Base-by-base conservation (phyloP, 2,888 invertebrate genomes). In the Idaea aversata region DNA sequence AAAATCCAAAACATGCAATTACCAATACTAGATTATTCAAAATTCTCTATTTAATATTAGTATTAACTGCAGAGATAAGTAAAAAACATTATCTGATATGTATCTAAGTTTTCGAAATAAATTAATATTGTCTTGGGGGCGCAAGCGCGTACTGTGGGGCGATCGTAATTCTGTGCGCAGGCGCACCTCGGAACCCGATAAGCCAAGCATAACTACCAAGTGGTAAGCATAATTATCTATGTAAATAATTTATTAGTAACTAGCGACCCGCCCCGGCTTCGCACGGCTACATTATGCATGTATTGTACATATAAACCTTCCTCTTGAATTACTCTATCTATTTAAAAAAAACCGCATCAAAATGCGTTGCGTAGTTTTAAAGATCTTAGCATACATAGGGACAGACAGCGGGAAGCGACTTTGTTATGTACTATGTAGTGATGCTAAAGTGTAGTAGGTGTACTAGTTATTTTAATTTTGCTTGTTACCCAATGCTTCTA, bases 101-200 rank as follows among this genome's bases (percentile, higher is more conserved):
- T 67, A 69, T 63, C 64, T 66, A 60, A 66, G 62, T 61, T 64
- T 65, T 63, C 34, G 34, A 61, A 66, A 67, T 65, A 60, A 63
- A 67, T 67, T 62, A 65, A 64, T 59, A 63, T 59, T 67, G 58
- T 70, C 73, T 66, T 34, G 69, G 16, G 25, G 70, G 72, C 72
- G 62, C 61, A 38, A 69, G 72, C 72, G 62, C 61, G 38, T 61
- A 35, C 25, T 25, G 25, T 25, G 25, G 57, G 60, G 59, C 65
- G 63, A 57, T 71, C 67, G 69, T 74, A 74, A 71, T 61, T 71
- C 67, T 57, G 36, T 67, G 66, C 62, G 64, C 66, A 67, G 59
- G 67, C 70, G 67, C 70, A 66, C 65, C 67, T 66, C 65, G 58
- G 61, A 60, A 63, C 65, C 61, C 65, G 69, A 72, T 73, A 73